Evolutionary conservation across 2,113 vertebrate genomes (phyloP), one percentile per base, ranked within the genome.

Genomic region (Epinephelus moara): DNA sequence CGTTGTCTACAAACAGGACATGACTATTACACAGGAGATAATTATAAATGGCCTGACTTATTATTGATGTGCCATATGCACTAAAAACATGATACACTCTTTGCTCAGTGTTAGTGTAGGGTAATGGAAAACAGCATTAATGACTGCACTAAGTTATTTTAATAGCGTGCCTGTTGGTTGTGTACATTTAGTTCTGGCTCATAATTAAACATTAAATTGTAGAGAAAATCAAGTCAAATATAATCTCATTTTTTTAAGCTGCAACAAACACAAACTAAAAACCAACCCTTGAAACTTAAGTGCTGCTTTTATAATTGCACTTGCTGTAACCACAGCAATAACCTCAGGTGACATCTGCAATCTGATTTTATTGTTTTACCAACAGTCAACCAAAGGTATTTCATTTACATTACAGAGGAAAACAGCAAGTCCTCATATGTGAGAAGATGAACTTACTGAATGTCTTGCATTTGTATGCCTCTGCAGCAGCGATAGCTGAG

Each of bases 1-100:
- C 1, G 3, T 60, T 5, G 63, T 78, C 57, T 71, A 61, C 64
- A 84, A 88, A 84, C 78, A 75, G 73, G 64, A 78, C 53, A 18
- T 64, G 56, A 52, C 23, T 55, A 70, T 37, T 25, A 70, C 25
- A 23, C 21, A 71, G 60, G 50, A 77, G 63, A 70, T 82, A 33
- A 80, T 70, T 77, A 75, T 30, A 79, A 42, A 79, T 14, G 78
- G 14, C 40, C 81, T 59, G 59, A 62, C 57, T 30, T 66, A 40
- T 66, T 75, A 27, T 56, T 45, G 47, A 45, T 66, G 47, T 56
- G n/a, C 40, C 15, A 33, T 33, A 17, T 0, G 10, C 40, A 33
- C 67, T 85, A 70, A 78, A 89, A 89, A 68, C 74, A 73, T 37
- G 73, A 52, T 27, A 3, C 37, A 56, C 47, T 47, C 15, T 61